These are phyloP conservation scores for Brachionus manjavacas DNA, from an alignment of 1,140 invertebrate species.

Conservation along the genomic window DNA sequence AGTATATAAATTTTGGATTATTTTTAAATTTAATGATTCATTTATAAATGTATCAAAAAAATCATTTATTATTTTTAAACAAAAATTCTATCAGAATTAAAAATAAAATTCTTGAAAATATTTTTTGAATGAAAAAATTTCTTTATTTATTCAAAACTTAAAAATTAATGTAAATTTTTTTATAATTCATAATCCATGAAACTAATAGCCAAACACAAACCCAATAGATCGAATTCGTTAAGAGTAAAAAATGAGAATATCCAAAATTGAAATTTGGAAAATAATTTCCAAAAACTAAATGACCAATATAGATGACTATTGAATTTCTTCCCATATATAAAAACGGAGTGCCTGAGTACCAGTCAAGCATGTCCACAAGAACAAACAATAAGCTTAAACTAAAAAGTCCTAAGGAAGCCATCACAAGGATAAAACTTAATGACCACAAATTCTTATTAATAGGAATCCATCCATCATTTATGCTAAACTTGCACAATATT, in stretches of 20 bases:
- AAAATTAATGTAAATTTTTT: constrained; percentile 67
- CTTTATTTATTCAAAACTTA: neutral
- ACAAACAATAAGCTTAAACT: constrained; percentile 71
- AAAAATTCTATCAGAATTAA: no score
- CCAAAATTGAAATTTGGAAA: constrained; percentile 69
- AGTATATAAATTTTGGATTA: no score
- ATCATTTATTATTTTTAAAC: no score
- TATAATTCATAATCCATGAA: constrained; percentile 66
- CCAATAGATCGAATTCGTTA: constrained; percentile 74
- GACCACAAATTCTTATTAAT: constrained; percentile 83
- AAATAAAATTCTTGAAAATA: neutral
- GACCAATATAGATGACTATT: constrained; percentile 77
- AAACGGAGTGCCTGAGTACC: constrained; percentile 79
- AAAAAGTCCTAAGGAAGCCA: constrained; percentile 67
- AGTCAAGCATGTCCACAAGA: constrained; percentile 69
- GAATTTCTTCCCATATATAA: constrained; percentile 75
- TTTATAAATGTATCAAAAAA: no score
- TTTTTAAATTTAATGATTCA: no score
- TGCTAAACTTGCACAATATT: neutral
- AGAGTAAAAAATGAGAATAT: constrained; percentile 65
- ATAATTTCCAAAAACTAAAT: constrained; percentile 69
- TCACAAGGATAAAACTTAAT: constrained; percentile 68
- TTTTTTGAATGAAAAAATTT: neutral
- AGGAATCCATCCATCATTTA: constrained; percentile 69
- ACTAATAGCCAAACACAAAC: constrained; percentile 74